Percentiles rank a stretch among this genome's conserved stretches.
These are phyloP conservation scores for Nannoperca obscura DNA, from an alignment of 2,797 vertebrate species.

Conservation along the genomic window DNA sequence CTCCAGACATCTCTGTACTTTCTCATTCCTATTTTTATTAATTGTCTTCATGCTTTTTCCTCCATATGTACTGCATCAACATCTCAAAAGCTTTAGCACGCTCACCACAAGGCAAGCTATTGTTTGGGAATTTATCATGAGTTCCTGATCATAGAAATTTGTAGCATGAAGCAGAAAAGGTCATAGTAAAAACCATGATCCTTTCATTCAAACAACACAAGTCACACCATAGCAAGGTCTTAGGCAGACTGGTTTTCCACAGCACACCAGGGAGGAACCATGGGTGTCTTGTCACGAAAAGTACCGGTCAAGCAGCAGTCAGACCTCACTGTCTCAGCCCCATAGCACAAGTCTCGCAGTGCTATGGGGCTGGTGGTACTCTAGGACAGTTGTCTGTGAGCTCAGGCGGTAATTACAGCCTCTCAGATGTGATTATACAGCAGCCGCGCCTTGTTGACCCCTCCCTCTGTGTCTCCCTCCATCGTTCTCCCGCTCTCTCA, in stretches of 20 bases:
- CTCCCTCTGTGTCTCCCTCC: constrained; percentile 72
- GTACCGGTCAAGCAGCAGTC: constrained; percentile 19
- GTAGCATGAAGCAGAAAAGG: constrained; percentile 12
- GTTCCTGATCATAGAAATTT: constrained; percentile 20
- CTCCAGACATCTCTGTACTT: constrained; percentile 1
- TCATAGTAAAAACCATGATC: constrained; percentile 28
- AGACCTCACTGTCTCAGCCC: constrained; percentile 6
- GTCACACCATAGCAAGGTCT: not conserved
- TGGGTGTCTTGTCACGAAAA: constrained; percentile 36
- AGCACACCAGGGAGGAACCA: constrained; percentile 1
- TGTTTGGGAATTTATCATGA: constrained; percentile 22
- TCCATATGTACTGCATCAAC: constrained; percentile 32
- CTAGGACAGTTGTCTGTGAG: constrained; percentile 79
- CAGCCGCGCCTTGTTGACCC: constrained; percentile 83
- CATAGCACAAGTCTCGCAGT: constrained; percentile 27
- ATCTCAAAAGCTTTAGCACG: constrained; percentile 10
- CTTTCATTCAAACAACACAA: constrained; percentile 31
- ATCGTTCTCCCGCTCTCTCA: constrained; percentile 62
- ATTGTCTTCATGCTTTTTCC: constrained; percentile 33
- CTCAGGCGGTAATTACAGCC: constrained; percentile 86
- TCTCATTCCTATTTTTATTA: constrained; percentile 20
- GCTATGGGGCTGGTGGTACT: constrained; percentile 71
- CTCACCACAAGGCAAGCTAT: constrained; percentile 20
- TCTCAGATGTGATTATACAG: constrained; percentile 87
- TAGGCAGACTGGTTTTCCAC: constrained; percentile 6